Evolutionary conservation across 2,113 vertebrate species (phyloP).

Genomic region (Oceanodroma tethys): DNA sequence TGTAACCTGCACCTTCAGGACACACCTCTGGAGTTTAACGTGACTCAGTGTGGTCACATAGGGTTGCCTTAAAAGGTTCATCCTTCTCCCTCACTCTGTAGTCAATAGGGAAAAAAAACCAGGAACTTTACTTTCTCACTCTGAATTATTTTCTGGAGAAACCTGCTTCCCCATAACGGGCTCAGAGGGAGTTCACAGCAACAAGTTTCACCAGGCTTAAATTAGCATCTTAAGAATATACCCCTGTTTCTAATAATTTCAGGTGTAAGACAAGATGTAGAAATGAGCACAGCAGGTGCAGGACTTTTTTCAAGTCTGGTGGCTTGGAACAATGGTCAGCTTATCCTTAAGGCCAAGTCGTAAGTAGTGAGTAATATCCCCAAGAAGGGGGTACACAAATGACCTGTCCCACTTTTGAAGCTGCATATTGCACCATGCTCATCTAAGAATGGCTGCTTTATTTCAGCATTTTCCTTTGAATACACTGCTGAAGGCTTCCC

Average conservation of each 20-base stretch:
- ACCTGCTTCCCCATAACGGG: not conserved
- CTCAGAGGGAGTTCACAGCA: not conserved
- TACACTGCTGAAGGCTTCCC: not conserved
- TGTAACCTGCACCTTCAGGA: not conserved
- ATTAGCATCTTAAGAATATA: not conserved
- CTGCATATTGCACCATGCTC: not conserved
- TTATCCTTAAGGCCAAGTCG: not conserved
- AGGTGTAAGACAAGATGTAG: not conserved
- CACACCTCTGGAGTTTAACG: not conserved
- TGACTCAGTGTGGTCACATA: not conserved
- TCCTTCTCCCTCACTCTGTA: not conserved
- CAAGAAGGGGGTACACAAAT: not conserved
- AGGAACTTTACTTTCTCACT: not conserved
- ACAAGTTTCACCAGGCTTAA: not conserved
- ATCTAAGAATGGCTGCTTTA: not conserved
- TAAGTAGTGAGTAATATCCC: not conserved
- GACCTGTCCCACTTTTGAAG: not conserved
- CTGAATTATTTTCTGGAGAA: not conserved
- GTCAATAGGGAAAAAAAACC: not conserved
- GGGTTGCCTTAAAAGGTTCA: not conserved
- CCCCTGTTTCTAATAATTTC: not conserved
- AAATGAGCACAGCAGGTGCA: not conserved
- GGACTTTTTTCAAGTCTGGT: not conserved
- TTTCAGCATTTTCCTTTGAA: not conserved
- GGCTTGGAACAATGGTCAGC: not conserved